A percentile compares a stretch with the other conserved stretches of the same genome.
phyloP scores from a whole-genome alignment of 2,888 invertebrate species.

The Lepeophtheirus nordmannii region DNA sequence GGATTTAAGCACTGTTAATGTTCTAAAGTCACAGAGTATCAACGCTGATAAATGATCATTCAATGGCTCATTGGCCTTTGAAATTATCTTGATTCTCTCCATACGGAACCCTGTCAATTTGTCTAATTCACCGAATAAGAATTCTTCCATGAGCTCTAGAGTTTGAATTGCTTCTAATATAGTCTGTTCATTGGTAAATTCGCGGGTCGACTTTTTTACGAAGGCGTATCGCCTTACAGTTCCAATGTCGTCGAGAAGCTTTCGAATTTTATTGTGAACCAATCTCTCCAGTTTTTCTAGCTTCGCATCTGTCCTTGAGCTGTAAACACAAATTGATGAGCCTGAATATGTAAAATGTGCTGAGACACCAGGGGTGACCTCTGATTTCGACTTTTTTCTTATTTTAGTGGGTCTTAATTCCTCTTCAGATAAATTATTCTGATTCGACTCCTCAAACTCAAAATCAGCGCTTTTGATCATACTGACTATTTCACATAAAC shows the following conservation, averaged over 20 bases:
- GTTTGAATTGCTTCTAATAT: neutral
- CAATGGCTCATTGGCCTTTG: neutral
- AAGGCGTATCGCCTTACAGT: neutral
- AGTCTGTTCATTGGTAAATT: neutral
- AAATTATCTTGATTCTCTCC: neutral
- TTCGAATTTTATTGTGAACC: neutral
- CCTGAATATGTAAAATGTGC: neutral
- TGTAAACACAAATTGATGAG: neutral
- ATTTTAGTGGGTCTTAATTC: neutral
- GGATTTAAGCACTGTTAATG: neutral
- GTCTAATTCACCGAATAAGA: neutral
- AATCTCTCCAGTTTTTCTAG: neutral
- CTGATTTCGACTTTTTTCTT: neutral
- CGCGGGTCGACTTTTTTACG: neutral
- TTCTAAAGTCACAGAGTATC: neutral
- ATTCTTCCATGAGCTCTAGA: neutral
- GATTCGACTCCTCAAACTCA: neutral
- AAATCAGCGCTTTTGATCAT: neutral
- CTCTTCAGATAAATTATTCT: neutral
- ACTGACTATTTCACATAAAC: neutral
- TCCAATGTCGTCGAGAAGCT: neutral
- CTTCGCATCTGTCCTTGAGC: neutral
- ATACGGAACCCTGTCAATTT: neutral
- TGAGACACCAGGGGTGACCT: neutral
- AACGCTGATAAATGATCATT: neutral